Conservation (phyloP, 2,797 vertebrate species). For the Myiotriccus ornatus region DNA sequence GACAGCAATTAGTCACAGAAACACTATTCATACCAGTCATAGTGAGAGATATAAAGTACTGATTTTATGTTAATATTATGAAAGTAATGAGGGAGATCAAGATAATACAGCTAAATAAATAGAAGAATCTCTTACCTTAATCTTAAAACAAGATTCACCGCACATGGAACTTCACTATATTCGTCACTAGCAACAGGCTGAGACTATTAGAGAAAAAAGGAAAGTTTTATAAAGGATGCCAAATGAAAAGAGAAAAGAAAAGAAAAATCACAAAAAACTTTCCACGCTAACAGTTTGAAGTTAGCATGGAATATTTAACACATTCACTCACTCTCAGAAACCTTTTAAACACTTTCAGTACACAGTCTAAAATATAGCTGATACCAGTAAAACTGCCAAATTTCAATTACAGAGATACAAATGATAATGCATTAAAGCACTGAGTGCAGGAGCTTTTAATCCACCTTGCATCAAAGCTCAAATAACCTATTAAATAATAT, state of each 20-base stretch:
- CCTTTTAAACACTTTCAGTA: background rate
- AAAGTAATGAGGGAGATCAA: slow-evolving; percentile 56
- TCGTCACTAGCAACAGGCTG: slow-evolving; percentile 80
- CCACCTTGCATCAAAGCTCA: background rate
- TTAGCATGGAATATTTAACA: slow-evolving; percentile 15
- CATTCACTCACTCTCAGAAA: slow-evolving; percentile 1
- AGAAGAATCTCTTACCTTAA: slow-evolving; percentile 85
- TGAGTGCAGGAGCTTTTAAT: background rate
- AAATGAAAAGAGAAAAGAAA: background rate
- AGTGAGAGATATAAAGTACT: slow-evolving; percentile 51
- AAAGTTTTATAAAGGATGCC: background rate
- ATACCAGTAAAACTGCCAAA: background rate
- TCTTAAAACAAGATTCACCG: slow-evolving; percentile 95
- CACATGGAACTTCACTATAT: slow-evolving; percentile 80
- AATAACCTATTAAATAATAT: slow-evolving; percentile 23
- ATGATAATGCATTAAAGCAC: background rate
- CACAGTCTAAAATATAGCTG: background rate
- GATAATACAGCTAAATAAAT: slow-evolving; percentile 23
- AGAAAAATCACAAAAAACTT: background rate
- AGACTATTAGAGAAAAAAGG: slow-evolving; percentile 75
- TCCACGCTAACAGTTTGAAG: background rate
- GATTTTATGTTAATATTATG: slow-evolving; percentile 65
- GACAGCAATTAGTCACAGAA: slow-evolving; percentile 66
- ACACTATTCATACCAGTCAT: slow-evolving; percentile 51
- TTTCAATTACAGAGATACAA: slow-evolving; percentile 1